A percentile compares a stretch with the other conserved stretches of the same genome.
Evolutionary conservation across 2,797 vertebrate genomes (phyloP).

Genomic region (Gallinago solitaria): DNA sequence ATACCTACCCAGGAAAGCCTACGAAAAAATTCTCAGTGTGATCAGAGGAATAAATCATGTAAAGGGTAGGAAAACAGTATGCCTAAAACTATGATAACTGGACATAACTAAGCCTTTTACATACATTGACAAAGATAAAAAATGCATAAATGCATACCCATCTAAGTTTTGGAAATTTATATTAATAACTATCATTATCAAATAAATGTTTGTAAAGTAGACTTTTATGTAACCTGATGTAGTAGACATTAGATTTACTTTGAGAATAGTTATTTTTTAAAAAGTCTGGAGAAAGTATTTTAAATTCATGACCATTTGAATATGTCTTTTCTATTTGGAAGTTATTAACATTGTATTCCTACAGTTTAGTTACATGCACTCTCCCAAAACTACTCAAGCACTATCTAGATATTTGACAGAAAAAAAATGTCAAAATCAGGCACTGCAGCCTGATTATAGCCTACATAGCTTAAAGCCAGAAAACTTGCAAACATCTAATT

Average conservation of each 20-base stretch:
- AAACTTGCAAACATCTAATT: conserved; percentile 66
- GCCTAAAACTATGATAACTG: not conserved
- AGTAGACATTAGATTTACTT: not conserved
- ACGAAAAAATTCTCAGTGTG: not conserved
- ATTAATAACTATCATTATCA: not conserved
- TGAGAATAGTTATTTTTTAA: not conserved
- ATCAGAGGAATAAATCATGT: not conserved
- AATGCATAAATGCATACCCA: not conserved
- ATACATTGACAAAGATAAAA: not conserved
- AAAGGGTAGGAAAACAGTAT: not conserved
- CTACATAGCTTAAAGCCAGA: conserved; percentile 35
- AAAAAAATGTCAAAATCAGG: conserved; percentile 19
- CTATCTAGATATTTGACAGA: conserved; percentile 17
- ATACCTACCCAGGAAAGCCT: not conserved
- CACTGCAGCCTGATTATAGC: conserved; percentile 28
- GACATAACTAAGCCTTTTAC: not conserved
- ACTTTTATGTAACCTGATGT: not conserved
- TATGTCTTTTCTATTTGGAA: not conserved
- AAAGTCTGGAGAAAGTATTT: not conserved
- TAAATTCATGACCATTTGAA: not conserved
- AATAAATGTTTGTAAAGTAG: not conserved
- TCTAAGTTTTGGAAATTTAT: not conserved
- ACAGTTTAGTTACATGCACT: not conserved
- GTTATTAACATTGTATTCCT: not conserved
- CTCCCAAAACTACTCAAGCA: conserved; percentile 5